phyloP scores from a whole-genome alignment of 2,888 invertebrate species.

The Hemistola chrysoprasaria region DNA sequence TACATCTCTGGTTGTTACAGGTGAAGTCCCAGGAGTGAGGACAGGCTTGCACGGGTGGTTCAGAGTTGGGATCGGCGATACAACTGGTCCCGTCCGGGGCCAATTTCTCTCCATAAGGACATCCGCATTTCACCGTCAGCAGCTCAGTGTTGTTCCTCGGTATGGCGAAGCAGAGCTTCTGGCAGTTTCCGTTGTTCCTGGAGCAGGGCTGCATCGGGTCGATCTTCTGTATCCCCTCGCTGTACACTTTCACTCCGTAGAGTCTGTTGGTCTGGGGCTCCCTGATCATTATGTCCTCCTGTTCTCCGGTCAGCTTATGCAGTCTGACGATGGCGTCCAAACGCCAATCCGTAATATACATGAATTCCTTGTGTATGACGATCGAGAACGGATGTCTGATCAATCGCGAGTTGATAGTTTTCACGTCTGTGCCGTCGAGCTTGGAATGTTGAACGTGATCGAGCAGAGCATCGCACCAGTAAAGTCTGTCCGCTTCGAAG shows the following conservation, averaged over 20 bases:
- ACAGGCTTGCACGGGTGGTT: conserved; percentile 94
- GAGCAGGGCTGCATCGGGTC: conserved; percentile 91
- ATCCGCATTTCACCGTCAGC: conserved; percentile 90
- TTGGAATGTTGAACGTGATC: conserved; percentile 98
- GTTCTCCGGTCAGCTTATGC: conserved; percentile 93
- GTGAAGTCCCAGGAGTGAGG: conserved; percentile 97
- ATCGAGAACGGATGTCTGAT: conserved; percentile 96
- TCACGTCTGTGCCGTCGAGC: conserved; percentile 94
- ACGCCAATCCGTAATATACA: conserved; percentile 99
- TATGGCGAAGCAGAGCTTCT: conserved; percentile 97
- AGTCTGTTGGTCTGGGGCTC: conserved; percentile 95
- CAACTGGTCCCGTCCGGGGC: conserved; percentile 87
- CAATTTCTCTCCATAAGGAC: conserved; percentile 95
- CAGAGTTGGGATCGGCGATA: conserved; percentile 90
- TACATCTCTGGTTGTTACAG: conserved; percentile 95
- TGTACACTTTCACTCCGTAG: conserved; percentile 95
- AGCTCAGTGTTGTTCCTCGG: conserved; percentile 83
- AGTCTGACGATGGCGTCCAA: conserved; percentile 96
- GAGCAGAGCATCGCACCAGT: conserved; percentile 98
- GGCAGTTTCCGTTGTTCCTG: conserved; percentile 93
- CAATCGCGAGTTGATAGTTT: conserved; percentile 92
- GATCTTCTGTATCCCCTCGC: conserved; percentile 87
- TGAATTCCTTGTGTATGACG: conserved; percentile 93
- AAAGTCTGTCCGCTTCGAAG: conserved; percentile 92
- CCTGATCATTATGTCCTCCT: conserved; percentile 92